phyloP scores from a whole-genome alignment of 2,113 vertebrate species.

The Coreoperca whiteheadi region DNA sequence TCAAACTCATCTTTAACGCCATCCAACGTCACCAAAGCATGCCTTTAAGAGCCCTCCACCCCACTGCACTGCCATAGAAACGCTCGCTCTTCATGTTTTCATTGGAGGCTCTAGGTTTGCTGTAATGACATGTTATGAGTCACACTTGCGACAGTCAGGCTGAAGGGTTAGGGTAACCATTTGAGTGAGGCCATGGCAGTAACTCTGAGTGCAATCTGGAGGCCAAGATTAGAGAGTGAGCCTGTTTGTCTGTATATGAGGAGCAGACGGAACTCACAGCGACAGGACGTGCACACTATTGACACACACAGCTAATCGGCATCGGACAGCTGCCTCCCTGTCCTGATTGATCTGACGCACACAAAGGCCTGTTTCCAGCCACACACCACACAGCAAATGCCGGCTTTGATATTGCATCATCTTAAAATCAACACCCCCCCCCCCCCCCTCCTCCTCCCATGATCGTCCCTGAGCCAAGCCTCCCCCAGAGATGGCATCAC shows the following conservation, averaged over 20 bases:
- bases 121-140: conserved; percentile 33
- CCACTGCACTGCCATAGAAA: conserved; percentile 9
- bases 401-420: conserved; percentile 43
- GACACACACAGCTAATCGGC: conserved; percentile 53
- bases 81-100: not conserved
- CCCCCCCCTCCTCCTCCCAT: not conserved
- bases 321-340: conserved; percentile 55
- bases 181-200: conserved; percentile 14
- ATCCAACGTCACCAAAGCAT: not conserved
- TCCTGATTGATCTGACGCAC: conserved; percentile 35
- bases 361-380: conserved; percentile 38
- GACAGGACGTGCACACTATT: not conserved
- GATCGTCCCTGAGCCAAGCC: conserved; percentile 41
- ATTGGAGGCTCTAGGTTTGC: conserved; percentile 27
- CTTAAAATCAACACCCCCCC: conserved; percentile 38
- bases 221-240: conserved; percentile 40
- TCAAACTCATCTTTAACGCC: not conserved
- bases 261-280: conserved; percentile 10
- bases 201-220: conserved; percentile 35
- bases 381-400: conserved; percentile 13
- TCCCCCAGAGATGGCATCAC: conserved; percentile 30
- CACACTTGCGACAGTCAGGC: conserved; percentile 11
- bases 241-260: conserved; percentile 15
- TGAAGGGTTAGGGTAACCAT: conserved; percentile 34
- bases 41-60: conserved; percentile 17